A percentile compares a stretch with the other conserved stretches of the same genome.
These are phyloP conservation scores for Merops nubicus DNA, from an alignment of 2,113 vertebrate genomes.

Conservation along the genomic window DNA sequence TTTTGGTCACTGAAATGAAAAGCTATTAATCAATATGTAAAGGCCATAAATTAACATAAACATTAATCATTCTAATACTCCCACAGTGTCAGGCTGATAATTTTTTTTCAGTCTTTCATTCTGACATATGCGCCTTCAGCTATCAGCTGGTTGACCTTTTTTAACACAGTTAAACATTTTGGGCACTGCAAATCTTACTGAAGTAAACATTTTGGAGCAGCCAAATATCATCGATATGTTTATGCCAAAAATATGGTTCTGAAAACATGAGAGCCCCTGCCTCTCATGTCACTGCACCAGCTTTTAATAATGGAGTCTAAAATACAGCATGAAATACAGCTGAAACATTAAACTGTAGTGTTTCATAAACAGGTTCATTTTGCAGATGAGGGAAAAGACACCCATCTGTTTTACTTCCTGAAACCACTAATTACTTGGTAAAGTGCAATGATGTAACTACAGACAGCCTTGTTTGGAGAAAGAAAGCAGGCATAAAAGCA, in stretches of 20 bases:
- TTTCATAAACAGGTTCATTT: neutral
- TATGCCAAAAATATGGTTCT: neutral
- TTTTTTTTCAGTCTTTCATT: slow-evolving; percentile 59
- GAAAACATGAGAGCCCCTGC: neutral
- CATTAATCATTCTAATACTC: slow-evolving; percentile 78
- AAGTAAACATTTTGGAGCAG: slow-evolving; percentile 44
- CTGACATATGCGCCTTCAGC: slow-evolving; percentile 67
- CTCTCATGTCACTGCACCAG: neutral
- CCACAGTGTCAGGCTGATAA: slow-evolving; percentile 63
- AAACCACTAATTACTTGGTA: neutral
- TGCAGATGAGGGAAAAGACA: neutral
- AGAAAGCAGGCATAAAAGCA: neutral
- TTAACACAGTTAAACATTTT: slow-evolving; percentile 47
- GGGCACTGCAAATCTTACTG: slow-evolving; percentile 36
- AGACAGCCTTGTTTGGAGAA: neutral
- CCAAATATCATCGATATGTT: neutral
- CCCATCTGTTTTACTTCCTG: neutral
- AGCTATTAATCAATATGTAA: slow-evolving; percentile 78
- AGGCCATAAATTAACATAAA: slow-evolving; percentile 75
- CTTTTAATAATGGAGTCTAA: neutral
- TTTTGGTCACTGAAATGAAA: slow-evolving; percentile 71
- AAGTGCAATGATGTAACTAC: neutral
- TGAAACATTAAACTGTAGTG: neutral
- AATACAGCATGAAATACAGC: neutral
- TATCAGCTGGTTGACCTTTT: slow-evolving; percentile 67